These are phyloP conservation scores for Gorsachius goisagi DNA, from an alignment of 2,113 vertebrate genomes.

Conservation along the genomic window DNA sequence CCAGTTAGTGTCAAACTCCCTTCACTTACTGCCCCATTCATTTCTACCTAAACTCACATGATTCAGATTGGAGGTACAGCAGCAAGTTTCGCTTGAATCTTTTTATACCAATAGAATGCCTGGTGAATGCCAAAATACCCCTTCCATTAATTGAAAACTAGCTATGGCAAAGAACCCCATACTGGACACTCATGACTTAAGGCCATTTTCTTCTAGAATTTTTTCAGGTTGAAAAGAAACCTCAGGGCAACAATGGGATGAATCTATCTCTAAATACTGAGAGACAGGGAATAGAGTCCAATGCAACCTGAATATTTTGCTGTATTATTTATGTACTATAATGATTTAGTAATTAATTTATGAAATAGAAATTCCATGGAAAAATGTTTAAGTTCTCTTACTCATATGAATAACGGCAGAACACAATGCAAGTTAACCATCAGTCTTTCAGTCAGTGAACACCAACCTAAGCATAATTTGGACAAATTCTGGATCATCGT, in stretches of 20 bases:
- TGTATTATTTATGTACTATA: not conserved
- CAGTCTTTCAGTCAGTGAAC: not conserved
- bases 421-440: not conserved
- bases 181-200: not conserved
- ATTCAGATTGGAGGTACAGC: not conserved
- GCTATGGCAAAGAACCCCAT: not conserved
- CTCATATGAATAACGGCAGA: not conserved
- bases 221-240: not conserved
- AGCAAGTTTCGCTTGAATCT: not conserved
- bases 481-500: not conserved
- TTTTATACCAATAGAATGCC: not conserved
- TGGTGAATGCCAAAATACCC: not conserved
- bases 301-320: not conserved
- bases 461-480: not conserved
- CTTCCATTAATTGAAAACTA: not conserved
- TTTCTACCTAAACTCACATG: not conserved
- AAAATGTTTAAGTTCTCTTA: not conserved
- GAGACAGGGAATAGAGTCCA: not conserved
- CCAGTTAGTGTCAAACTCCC: not conserved
- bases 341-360: not conserved
- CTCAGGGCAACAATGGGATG: not conserved
- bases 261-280: not conserved
- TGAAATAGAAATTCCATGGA: not conserved
- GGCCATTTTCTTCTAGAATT: not conserved
- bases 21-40: not conserved